phyloP scores from a whole-genome alignment of 2,888 invertebrate species.

The Alloscopus bannaensis region DNA sequence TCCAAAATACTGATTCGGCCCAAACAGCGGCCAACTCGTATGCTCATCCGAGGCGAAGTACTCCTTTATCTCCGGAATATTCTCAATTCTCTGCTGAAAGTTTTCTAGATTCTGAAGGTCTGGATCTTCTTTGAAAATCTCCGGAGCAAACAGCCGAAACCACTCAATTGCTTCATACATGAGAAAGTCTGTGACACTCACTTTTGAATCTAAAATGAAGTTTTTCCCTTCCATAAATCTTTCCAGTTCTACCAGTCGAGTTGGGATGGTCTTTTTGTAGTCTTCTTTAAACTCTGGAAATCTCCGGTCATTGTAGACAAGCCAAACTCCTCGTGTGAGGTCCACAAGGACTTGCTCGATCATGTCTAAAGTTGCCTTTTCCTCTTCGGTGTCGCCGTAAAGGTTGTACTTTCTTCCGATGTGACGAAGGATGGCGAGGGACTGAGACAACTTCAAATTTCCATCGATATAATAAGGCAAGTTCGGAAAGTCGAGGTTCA shows the following conservation, averaged over 20 bases:
- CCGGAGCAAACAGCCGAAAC: slow-evolving; percentile 53
- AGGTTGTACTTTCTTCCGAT: slow-evolving; percentile 42
- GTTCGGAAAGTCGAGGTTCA: slow-evolving; percentile 40
- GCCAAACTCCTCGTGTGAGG: slow-evolving; percentile 28
- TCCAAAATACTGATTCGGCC: slow-evolving; percentile 40
- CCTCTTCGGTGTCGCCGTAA: slow-evolving; percentile 42
- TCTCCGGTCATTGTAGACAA: slow-evolving; percentile 42
- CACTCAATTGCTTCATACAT: slow-evolving; percentile 48
- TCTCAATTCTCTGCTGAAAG: slow-evolving; percentile 48
- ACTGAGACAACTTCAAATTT: slow-evolving; percentile 43
- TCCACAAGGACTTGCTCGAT: slow-evolving; percentile 38
- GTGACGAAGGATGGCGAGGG: slow-evolving; percentile 44
- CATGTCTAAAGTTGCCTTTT: slow-evolving; percentile 45
- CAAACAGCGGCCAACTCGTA: slow-evolving; percentile 45
- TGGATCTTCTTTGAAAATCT: slow-evolving; percentile 41
- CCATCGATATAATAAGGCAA: slow-evolving; percentile 50
- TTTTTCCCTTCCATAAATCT: slow-evolving; percentile 43
- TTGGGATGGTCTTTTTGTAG: slow-evolving; percentile 46
- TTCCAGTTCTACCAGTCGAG: slow-evolving; percentile 27
- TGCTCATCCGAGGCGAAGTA: slow-evolving; percentile 33
- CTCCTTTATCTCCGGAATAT: slow-evolving; percentile 40
- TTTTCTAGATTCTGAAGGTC: slow-evolving; percentile 42
- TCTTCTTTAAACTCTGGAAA: slow-evolving; percentile 51
- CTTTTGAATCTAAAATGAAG: slow-evolving; percentile 43
- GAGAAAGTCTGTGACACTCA: slow-evolving; percentile 39